Base-by-base conservation (phyloP, 1,140 invertebrate genomes). In the Anoplolepis gracilipes region DNA sequence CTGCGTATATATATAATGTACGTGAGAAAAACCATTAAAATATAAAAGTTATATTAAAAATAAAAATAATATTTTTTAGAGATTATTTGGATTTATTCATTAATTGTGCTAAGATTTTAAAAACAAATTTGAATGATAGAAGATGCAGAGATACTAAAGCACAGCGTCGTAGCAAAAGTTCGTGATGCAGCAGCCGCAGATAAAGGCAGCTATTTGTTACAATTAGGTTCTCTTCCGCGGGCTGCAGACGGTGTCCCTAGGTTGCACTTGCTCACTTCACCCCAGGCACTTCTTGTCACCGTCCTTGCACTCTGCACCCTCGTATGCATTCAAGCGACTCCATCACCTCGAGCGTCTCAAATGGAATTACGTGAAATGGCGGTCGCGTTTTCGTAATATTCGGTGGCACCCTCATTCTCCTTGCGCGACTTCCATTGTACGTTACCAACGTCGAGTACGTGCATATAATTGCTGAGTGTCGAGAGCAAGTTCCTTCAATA, bases 191-290 rank as follows among this genome's bases (percentile, higher is more conserved):
- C 64, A 77, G 76, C 49, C 77, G 59, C 87, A 77, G 85, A 91
- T 92, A 91, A 92, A 92, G 84, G 84, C 65, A 85, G 89, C 88
- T 92, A 91, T 92, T 92, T 91, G 92, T 92, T 91, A 91, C 91
- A 92, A 92, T 92, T 92, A 92, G 89, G 86, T 79, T 64, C 88
- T 91, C 87, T 85, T 89, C 75, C 79, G 78, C 22, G 65, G 72
- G 30, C 88, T 82, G 78, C 67, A 82, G 78, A 82, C 78, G 67
- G 78, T 82, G 62, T 84, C 61, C 57, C 62, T 25, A 46, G 70
- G 59, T 73, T 53, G 70, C 72, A 85, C 77, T 77, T 62, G 85
- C 85, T 87, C 81, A 55, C 72, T 82, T 84, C 73, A 62, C 28
- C 84, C 49, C 72, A 25, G 46, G 30, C 59, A 78, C 75, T 90